A percentile compares a stretch with the other conserved stretches of the same genome.
Conservation (phyloP, 2,888 invertebrate genomes). For the Athripsodes cinereus region DNA sequence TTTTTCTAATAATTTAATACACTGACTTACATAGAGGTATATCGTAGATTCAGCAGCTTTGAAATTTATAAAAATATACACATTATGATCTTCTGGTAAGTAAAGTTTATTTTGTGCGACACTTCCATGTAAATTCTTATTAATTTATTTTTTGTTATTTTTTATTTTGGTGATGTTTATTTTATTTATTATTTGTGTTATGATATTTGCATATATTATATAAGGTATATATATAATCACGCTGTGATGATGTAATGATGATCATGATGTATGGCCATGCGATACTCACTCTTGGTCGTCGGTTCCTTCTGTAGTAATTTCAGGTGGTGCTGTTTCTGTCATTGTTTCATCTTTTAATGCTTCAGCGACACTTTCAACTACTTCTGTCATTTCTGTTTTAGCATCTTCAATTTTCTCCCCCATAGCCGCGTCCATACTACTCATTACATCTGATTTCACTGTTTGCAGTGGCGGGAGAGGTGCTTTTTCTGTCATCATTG, state of each 20-base stretch:
- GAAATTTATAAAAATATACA: slow-evolving; percentile 22
- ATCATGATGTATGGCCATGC: slow-evolving; percentile 16
- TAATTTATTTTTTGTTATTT: not conserved
- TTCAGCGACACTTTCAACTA: not conserved
- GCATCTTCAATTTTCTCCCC: not conserved
- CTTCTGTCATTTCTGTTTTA: not conserved
- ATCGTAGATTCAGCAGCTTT: slow-evolving; percentile 27
- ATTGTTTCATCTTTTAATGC: slow-evolving; percentile 2
- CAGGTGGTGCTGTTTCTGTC: slow-evolving; percentile 3
- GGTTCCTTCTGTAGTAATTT: slow-evolving; percentile 4
- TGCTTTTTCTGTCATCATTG: not conserved
- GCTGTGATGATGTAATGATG: slow-evolving; percentile 15
- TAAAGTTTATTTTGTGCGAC: not conserved
- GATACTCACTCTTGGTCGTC: slow-evolving; percentile 27
- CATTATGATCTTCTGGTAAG: slow-evolving; percentile 11
- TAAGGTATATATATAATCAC: too few species aligned
- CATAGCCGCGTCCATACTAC: not conserved
- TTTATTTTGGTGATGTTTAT: not conserved
- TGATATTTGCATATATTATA: not conserved
- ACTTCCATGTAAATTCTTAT: slow-evolving; percentile 5
- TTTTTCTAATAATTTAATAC: slow-evolving; percentile 12
- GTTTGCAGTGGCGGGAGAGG: not conserved
- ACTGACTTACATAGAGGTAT: slow-evolving; percentile 24
- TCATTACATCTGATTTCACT: not conserved
- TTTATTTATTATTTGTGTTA: not conserved